These are phyloP conservation scores for Oppia nitens DNA, from an alignment of 1,140 invertebrate species.

Conservation along the genomic window DNA sequence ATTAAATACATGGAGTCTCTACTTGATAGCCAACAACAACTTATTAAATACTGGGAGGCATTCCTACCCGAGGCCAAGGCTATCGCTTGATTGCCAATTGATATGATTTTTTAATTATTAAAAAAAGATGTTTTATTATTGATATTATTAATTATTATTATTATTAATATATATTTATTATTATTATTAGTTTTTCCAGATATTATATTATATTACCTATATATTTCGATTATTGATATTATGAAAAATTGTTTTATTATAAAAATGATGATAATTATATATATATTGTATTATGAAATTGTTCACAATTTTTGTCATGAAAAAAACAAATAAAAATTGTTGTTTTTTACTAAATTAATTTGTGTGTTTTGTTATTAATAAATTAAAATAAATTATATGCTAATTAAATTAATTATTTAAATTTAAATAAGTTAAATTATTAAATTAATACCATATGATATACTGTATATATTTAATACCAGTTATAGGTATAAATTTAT, in stretches of 20 bases:
- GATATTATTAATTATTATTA: not conserved
- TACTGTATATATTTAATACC: too few relatives aligned
- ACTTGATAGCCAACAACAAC: conserved; percentile 76
- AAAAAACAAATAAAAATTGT: not conserved
- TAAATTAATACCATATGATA: too few relatives aligned
- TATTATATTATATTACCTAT: not conserved
- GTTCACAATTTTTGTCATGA: not conserved
- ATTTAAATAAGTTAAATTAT: too few relatives aligned
- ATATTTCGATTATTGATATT: not conserved
- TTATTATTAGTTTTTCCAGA: not conserved
- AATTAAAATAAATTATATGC: not conserved
- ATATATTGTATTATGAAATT: not conserved
- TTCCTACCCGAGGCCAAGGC: conserved; percentile 35
- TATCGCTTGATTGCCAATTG: conserved; percentile 12
- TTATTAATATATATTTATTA: too few relatives aligned
- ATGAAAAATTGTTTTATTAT: not conserved
- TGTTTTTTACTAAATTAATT: not conserved
- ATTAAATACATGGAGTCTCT: conserved; percentile 84
- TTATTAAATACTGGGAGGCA: conserved; percentile 38
- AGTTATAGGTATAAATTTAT: too few relatives aligned
- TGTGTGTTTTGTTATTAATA: not conserved
- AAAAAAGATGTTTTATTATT: not conserved
- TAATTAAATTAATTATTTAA: too few relatives aligned
- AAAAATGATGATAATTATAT: not conserved
- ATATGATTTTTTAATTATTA: not conserved